phyloP scores from a whole-genome alignment of 2,113 vertebrate species.

The Muscicapa adusta region DNA sequence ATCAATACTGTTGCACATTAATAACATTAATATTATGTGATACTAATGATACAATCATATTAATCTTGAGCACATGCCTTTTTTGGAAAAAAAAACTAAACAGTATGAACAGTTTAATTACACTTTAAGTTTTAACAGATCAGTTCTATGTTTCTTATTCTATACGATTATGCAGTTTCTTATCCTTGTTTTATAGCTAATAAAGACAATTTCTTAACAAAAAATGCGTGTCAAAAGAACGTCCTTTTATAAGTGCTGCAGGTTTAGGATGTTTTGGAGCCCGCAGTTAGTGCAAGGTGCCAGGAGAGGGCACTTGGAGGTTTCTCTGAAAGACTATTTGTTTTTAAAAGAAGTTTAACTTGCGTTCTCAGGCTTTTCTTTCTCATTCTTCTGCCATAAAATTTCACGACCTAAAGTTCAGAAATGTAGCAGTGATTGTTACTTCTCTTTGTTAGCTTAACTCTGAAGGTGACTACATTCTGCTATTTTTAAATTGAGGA shows the following conservation, averaged over 20 bases:
- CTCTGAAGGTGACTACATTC: background rate
- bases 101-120: background rate
- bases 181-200: background rate
- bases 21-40: background rate
- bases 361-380: background rate
- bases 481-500: background rate
- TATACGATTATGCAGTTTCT: background rate
- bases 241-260: background rate
- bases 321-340: background rate
- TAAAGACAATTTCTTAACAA: background rate
- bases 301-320: conserved; percentile 56
- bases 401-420: background rate
- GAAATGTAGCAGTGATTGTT: background rate
- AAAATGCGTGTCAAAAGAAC: background rate
- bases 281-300: background rate
- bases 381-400: background rate
- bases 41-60: background rate
- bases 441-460: background rate
- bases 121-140: background rate
- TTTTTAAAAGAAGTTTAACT: background rate
- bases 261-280: background rate
- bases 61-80: background rate
- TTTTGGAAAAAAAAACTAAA: accelerated
- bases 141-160: background rate
- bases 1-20: background rate